phyloP scores from a whole-genome alignment of 2,113 vertebrate species.

The Tiliqua scincoides region DNA sequence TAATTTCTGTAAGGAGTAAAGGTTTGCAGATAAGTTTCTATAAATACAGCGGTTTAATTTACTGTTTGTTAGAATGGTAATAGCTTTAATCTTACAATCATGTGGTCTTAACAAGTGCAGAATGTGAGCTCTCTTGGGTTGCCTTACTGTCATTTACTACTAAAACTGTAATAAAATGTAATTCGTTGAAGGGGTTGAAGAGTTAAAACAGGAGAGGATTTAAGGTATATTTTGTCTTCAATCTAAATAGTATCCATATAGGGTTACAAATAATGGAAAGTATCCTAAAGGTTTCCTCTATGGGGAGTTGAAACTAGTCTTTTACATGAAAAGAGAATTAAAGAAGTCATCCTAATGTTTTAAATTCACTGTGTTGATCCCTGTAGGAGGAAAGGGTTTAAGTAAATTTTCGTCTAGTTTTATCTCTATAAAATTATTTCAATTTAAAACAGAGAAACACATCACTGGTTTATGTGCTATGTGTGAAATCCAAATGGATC shows the following conservation, averaged over 20 bases:
- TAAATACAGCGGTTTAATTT: slow-evolving; percentile 52
- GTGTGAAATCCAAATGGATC: neutral
- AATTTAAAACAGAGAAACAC: slow-evolving; percentile 24
- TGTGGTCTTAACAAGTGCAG: slow-evolving; percentile 58
- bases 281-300: slow-evolving; percentile 29
- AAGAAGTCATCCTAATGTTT: slow-evolving; percentile 56
- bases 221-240: slow-evolving; percentile 15
- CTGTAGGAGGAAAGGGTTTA: slow-evolving; percentile 22
- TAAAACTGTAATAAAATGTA: slow-evolving; percentile 32
- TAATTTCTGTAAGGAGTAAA: slow-evolving; percentile 59
- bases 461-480: neutral
- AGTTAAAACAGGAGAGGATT: neutral
- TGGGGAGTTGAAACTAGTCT: slow-evolving; percentile 41
- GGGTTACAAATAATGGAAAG: slow-evolving; percentile 11
- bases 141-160: slow-evolving; percentile 41
- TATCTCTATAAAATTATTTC: slow-evolving; percentile 34
- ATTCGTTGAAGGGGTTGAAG: slow-evolving; percentile 13
- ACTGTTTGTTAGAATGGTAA: slow-evolving; percentile 52
- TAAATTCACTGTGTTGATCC: slow-evolving; percentile 59
- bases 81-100: slow-evolving; percentile 43
- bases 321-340: slow-evolving; percentile 49
- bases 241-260: slow-evolving; percentile 21
- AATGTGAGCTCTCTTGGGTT: slow-evolving; percentile 48
- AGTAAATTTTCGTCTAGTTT: slow-evolving; percentile 41
- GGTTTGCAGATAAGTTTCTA: slow-evolving; percentile 43